Evolutionary conservation across 37 sponge, comb jelly and placozoan genomes (phyloP), one percentile per base, ranked within the genome.

Genomic region (Cladorhizidae sp.): DNA sequence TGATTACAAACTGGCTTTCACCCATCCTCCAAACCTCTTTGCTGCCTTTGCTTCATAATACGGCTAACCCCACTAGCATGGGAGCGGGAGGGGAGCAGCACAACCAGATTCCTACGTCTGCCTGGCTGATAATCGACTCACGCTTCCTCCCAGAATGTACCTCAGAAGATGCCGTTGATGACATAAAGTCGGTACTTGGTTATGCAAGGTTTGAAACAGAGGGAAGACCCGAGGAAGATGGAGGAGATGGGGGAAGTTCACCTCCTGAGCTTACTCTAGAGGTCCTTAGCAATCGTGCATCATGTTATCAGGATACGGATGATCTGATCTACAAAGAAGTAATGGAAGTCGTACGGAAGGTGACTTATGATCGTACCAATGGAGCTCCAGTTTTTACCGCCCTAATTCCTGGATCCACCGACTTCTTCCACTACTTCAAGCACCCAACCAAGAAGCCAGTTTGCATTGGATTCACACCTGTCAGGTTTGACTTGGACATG

Each of bases 101-200:
- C 35, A 95, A 95, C 51, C 95, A 95, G 83, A 91, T 95, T 25
- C 92, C 95, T 0, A 59, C 91, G 54, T 63, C 61, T 1, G 86
- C 89, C 22, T 87, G 68, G 54, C 70, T 95, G 15, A 82, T 56
- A 12, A 70, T 95, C 0, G 85, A 95, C 52, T 61, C 81, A 22
- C 80, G 95, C 14, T 58, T 86, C 22, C 89, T 95, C 21, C 95
- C 95, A 21, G 95, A 87, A 2, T 77, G 83, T 12, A 91, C 88
- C 3, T 22, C 45, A 22, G 95, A 82, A 14, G 89, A 90, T 32
- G 64, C 84, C 7, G 38, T 80, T 2, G 76, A 81, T 22, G 95
- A 95, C 22, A 51, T 95, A 18, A 79, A 81, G 69, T 12, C 17
- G 35, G 63, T 93, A 7, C 68, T 93, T 36, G 93, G 93, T 59